Evolutionary conservation across 2,797 vertebrate genomes (phyloP), one percentile per base, ranked within the genome.

Genomic region (Megaceryle alcyon): DNA sequence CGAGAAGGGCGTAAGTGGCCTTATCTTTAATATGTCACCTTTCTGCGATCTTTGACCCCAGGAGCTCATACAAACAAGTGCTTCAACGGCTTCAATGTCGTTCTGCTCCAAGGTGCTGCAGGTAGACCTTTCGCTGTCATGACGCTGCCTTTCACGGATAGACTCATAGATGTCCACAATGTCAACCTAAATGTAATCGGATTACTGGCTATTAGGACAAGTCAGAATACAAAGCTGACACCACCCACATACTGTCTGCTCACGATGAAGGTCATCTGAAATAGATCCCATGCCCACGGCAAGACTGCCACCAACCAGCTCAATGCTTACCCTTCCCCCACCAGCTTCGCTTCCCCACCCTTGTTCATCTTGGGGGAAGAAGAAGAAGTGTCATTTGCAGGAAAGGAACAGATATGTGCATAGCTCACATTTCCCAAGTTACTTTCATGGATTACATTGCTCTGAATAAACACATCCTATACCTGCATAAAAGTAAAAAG

Each of bases 31-130:
- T n/a, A 91, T 80, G 56, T 98, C 98, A 80, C 97, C 90, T 60
- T 98, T 97, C 93, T 98, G 98, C 1, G 96, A 97, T 82, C 98
- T 98, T 86, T 99, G 99, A 93, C 99, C 99, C 99, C 99, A 99
- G 88, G 99, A 99, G 96, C 99, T 99, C 99, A 99, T 99, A 96
- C 99, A 99, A 92, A 99, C 99, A 29, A 99, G 98, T 0, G 99
- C 99, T 97, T 99, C 99, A 0, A 99, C 99, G 0, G 99, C 99
- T 97, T 99, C 99, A 6, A 99, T 98, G 97, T 99, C 99, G 3
- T 99, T 99, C 96, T 99, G 98, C 96, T 99, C 98, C 82, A 99
- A 69, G 75, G 98, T 64, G 90, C 98, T 98, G 90, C 98, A 98
- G 9, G 98, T 97, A 3, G 98, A 98, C 89, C 97, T 97, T 82